Evolutionary conservation across 2,797 vertebrate species (phyloP).

Genomic region (Fratercula arctica): DNA sequence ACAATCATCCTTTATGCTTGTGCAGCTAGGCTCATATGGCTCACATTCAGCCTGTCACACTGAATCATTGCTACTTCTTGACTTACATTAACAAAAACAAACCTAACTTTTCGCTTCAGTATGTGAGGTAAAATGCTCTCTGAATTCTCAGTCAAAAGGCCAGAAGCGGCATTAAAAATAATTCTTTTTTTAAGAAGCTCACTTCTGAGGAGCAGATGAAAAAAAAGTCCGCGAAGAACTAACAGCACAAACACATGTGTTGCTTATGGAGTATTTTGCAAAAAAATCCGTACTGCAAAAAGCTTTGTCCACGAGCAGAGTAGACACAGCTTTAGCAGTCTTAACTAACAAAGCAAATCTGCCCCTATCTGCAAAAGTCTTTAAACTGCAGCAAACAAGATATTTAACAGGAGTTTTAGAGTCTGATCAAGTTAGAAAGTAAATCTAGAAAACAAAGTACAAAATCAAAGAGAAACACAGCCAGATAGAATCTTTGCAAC

Average conservation of each 20-base stretch:
- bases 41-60: constrained; percentile 69
- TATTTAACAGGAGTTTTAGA: background rate
- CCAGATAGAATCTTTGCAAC: background rate
- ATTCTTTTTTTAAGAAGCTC: background rate
- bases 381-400: background rate
- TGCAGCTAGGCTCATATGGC: constrained; percentile 47
- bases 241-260: constrained; percentile 3
- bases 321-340: background rate
- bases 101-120: constrained; percentile 15
- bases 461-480: background rate
- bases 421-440: background rate
- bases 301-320: constrained; percentile 16
- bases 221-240: background rate
- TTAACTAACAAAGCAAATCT: constrained; percentile 24
- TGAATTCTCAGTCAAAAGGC: constrained; percentile 22
- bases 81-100: constrained; percentile 63
- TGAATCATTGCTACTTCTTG: constrained; percentile 60
- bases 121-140: constrained; percentile 13
- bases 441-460: background rate
- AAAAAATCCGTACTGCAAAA: background rate
- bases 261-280: background rate
- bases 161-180: background rate
- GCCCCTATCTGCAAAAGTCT: background rate
- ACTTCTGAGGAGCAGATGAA: background rate
- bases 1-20: constrained; percentile 58